These are phyloP conservation scores for Pandemis corylana DNA, from an alignment of 2,888 invertebrate genomes.

Conservation along the genomic window DNA sequence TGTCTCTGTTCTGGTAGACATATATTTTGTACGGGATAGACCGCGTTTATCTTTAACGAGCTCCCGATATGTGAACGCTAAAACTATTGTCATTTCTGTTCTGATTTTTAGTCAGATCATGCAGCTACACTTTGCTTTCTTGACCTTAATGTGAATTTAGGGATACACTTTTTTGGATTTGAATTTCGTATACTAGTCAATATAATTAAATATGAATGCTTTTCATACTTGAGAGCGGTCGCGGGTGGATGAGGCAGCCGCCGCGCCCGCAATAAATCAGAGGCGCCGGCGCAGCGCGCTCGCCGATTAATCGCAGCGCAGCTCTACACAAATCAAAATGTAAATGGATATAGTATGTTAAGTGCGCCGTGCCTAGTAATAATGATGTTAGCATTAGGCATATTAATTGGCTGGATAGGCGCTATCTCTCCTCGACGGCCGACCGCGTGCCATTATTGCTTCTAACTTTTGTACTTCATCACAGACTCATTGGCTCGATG, in stretches of 20 bases:
- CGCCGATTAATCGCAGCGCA: slow-evolving; percentile 80
- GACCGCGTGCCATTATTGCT: slow-evolving; percentile 64
- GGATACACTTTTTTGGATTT: too few relatives aligned
- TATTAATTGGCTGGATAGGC: slow-evolving; percentile 82
- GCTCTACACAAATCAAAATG: slow-evolving; percentile 84
- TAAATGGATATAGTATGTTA: slow-evolving; percentile 84
- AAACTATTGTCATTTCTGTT: too few relatives aligned
- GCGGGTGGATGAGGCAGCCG: slow-evolving; percentile 35
- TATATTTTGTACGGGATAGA: not conserved
- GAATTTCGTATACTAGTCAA: too few relatives aligned
- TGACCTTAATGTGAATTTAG: too few relatives aligned
- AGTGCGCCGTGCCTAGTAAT: slow-evolving; percentile 82
- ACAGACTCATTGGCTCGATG: slow-evolving; percentile 14
- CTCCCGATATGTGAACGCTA: too few relatives aligned
- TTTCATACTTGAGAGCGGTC: not conserved
- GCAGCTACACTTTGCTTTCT: too few relatives aligned
- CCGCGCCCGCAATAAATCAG: slow-evolving; percentile 70
- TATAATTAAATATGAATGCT: not conserved
- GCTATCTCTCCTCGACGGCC: slow-evolving; percentile 72
- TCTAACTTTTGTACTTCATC: slow-evolving; percentile 56
- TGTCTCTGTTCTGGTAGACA: not conserved
- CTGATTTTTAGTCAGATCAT: too few relatives aligned
- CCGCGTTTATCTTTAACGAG: too few relatives aligned
- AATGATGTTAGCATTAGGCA: slow-evolving; percentile 85
- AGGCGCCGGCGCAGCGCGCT: slow-evolving; percentile 68